A percentile compares a stretch with the other conserved stretches of the same genome.
phyloP scores from a whole-genome alignment of 1,140 invertebrate species.

The Lepidotrigona ventralis region DNA sequence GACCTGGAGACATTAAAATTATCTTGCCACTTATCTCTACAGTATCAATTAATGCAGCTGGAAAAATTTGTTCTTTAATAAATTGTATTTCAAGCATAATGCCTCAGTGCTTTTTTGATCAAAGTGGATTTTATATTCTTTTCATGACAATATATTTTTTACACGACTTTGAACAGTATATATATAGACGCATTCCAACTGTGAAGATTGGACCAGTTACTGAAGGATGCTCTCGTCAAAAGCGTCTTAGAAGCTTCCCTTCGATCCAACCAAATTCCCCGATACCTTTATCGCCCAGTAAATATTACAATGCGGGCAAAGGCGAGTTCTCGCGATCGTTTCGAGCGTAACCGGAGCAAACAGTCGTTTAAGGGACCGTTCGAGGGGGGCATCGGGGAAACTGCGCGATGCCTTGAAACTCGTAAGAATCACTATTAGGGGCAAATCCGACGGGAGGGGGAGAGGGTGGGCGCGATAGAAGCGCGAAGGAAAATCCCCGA shows the following conservation, averaged over 20 bases:
- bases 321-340: not conserved
- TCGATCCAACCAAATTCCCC: not conserved
- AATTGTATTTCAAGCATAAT: too few species aligned
- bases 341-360: slow-evolving; percentile 26
- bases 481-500: slow-evolving; percentile 42
- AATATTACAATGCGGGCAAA: slow-evolving; percentile 38
- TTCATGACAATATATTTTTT: too few species aligned
- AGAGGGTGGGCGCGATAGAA: slow-evolving; percentile 28
- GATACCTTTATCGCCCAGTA: slow-evolving; percentile 22
- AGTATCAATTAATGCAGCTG: too few species aligned
- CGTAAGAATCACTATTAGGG: slow-evolving; percentile 46
- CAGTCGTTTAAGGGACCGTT: slow-evolving; percentile 31
- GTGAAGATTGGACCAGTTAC: not conserved
- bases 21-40: too few species aligned
- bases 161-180: not conserved
- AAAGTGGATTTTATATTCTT: too few species aligned
- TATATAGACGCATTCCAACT: not conserved
- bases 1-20: too few species aligned
- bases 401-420: slow-evolving; percentile 28
- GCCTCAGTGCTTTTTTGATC: too few species aligned
- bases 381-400: not conserved
- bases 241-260: too few species aligned
- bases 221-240: not conserved
- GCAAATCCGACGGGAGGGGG: slow-evolving; percentile 43
- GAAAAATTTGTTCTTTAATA: too few species aligned